Conservation (phyloP, 2,888 invertebrate genomes). For the Leistus spinibarbis region DNA sequence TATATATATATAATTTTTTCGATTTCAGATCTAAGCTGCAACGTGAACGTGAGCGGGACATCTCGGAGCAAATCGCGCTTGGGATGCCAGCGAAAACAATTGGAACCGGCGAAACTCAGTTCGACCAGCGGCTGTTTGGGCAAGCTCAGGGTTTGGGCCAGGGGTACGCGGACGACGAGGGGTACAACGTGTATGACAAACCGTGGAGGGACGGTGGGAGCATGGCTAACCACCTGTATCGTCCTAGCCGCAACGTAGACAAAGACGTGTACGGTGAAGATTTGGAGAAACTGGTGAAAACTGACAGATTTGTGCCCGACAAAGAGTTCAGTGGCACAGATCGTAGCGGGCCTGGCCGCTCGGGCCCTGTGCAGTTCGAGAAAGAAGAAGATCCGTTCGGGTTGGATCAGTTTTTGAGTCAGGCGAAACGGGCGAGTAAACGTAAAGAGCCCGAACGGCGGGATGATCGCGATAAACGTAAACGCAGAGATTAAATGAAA, state of each 20-base stretch:
- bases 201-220: slow-evolving; percentile 93
- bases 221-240: slow-evolving; percentile 86
- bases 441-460: slow-evolving; percentile 63
- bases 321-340: slow-evolving; percentile 96
- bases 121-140: slow-evolving; percentile 96
- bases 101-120: slow-evolving; percentile 78
- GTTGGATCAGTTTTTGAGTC: slow-evolving; percentile 96
- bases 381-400: slow-evolving; percentile 95
- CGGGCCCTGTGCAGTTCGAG: slow-evolving; percentile 96
- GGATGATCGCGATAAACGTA: slow-evolving; percentile 58
- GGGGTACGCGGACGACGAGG: slow-evolving; percentile 96
- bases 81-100: slow-evolving; percentile 87
- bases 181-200: slow-evolving; percentile 97
- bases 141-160: slow-evolving; percentile 85
- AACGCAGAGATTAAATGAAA: slow-evolving; percentile 55
- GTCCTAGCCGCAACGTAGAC: slow-evolving; percentile 86
- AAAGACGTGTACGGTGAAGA: slow-evolving; percentile 91
- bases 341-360: slow-evolving; percentile 64
- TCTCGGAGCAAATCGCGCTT: slow-evolving; percentile 97
- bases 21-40: slow-evolving; percentile 75
- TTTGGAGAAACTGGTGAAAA: slow-evolving; percentile 85
- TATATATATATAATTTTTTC: slow-evolving; percentile 9
- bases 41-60: slow-evolving; percentile 91
- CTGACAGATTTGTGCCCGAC: slow-evolving; percentile 93
- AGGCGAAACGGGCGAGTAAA: slow-evolving; percentile 85